phyloP scores from a whole-genome alignment of 1,140 invertebrate species.

The Ruditapes philippinarum region DNA sequence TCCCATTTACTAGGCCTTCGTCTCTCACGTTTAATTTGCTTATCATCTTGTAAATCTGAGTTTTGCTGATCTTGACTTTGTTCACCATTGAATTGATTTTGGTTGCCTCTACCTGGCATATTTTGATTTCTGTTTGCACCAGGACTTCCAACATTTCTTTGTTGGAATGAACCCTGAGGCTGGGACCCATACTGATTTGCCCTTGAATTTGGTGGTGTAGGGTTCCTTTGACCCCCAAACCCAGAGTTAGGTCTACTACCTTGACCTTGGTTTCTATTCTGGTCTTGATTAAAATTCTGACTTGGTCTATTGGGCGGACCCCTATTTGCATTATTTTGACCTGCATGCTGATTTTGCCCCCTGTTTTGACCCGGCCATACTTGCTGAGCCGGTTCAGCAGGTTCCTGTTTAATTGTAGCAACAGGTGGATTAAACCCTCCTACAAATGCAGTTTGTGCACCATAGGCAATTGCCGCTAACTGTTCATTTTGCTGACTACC shows the following conservation, averaged over 20 bases:
- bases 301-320: not conserved
- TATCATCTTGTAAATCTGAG: conserved; percentile 50
- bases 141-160: conserved; percentile 37
- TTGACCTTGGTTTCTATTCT: conserved; percentile 57
- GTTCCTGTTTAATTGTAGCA: conserved; percentile 47
- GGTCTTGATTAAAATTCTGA: conserved; percentile 39
- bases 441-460: conserved; percentile 60
- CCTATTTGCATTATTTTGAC: not conserved
- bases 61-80: conserved; percentile 56
- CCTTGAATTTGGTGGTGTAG: conserved; percentile 52
- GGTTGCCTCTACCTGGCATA: conserved; percentile 12
- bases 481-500: conserved; percentile 64
- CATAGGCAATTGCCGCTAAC: conserved; percentile 52
- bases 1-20: conserved; percentile 77
- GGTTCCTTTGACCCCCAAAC: conserved; percentile 42
- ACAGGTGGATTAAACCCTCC: conserved; percentile 56
- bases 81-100: conserved; percentile 45
- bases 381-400: not conserved
- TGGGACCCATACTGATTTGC: conserved; percentile 53
- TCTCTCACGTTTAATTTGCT: conserved; percentile 72
- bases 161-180: conserved; percentile 22
- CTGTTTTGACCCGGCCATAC: conserved; percentile 23
- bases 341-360: not conserved
- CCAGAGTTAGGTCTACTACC: conserved; percentile 49
- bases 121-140: conserved; percentile 52